Evolutionary conservation across 2,113 vertebrate species (phyloP), one percentile per base, ranked within the genome.

Genomic region (Hoplias malabaricus): DNA sequence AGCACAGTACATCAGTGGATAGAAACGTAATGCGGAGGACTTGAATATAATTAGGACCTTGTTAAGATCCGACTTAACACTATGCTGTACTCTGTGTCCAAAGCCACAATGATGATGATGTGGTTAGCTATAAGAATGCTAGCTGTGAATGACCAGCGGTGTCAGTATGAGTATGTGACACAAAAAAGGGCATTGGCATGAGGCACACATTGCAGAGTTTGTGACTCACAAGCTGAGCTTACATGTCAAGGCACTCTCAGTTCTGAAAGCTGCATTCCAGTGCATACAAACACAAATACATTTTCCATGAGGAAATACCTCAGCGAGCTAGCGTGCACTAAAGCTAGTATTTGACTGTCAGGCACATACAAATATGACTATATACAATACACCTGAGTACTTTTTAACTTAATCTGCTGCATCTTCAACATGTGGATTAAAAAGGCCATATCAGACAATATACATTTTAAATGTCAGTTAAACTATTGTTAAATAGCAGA

Each of bases 261-360:
- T 40, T 21, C 69, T 84, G 69, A 43, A 79, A 87, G 71, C 77
- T 80, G 78, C 85, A 88, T 85, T 87, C 83, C 77, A 29, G 46
- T 80, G 48, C 75, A 82, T 74, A 84, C 46, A 53, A 14, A 53
- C n/a, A 23, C n/a, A 53, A 21, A 53, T 9, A 53, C 80, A 84
- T 90, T 92, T 91, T 90, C 89, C 86, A 87, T 83, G 75, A 84
- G 78, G 87, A 87, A 81, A 89, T 89, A 84, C 82, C 77, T 75
- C 69, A 73, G 78, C 68, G 81, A 10, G 38, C 59, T 65, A 63
- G 56, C 46, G 69, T 56, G 63, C 53, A 74, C 66, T 61, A 34
- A 50, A 78, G 67, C 57, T 46, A 19, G 59, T 66, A 54, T 73
- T 54, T 14, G 10, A 40, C 40, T 67, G 25, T 23, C 33, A 48